Evolutionary conservation across 2,113 vertebrate genomes (phyloP).

Genomic region (human (Homo sapiens)): DNA sequence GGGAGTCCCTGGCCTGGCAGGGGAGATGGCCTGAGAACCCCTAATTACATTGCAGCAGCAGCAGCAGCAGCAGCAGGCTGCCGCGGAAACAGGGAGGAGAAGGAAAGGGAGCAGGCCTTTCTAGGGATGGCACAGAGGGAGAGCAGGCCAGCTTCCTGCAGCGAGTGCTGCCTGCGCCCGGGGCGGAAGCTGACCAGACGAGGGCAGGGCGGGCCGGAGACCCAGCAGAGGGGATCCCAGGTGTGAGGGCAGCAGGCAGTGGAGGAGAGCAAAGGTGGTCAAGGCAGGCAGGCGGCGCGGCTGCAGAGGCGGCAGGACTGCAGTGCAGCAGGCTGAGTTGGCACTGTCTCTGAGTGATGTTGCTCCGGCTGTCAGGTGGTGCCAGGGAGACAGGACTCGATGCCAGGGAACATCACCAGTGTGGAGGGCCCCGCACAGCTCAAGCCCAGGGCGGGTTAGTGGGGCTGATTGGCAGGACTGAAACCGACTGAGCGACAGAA

Average conservation of each 20-base stretch:
- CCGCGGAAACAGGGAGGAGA: background rate
- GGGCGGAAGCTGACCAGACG: background rate
- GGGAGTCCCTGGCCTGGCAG: background rate
- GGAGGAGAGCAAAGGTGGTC: background rate
- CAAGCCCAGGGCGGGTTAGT: accelerated
- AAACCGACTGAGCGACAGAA: background rate
- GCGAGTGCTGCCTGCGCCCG: background rate
- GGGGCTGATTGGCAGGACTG: background rate
- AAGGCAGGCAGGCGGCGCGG: accelerated
- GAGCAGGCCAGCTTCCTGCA: background rate
- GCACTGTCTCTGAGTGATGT: too few relatives aligned
- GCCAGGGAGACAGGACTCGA: accelerated
- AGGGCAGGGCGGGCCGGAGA: background rate
- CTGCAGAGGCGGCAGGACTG: background rate
- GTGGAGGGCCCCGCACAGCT: too few relatives aligned
- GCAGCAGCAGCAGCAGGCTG: background rate
- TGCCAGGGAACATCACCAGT: background rate
- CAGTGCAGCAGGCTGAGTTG: background rate
- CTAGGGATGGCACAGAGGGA: background rate
- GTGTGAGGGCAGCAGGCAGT: accelerated
- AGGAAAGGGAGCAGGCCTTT: background rate
- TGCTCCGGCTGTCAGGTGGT: background rate
- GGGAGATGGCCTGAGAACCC: background rate
- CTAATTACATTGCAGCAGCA: background rate
- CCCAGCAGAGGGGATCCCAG: background rate